Evolutionary conservation across 2,888 invertebrate genomes (phyloP).

Genomic region (Resseliella maxima): DNA sequence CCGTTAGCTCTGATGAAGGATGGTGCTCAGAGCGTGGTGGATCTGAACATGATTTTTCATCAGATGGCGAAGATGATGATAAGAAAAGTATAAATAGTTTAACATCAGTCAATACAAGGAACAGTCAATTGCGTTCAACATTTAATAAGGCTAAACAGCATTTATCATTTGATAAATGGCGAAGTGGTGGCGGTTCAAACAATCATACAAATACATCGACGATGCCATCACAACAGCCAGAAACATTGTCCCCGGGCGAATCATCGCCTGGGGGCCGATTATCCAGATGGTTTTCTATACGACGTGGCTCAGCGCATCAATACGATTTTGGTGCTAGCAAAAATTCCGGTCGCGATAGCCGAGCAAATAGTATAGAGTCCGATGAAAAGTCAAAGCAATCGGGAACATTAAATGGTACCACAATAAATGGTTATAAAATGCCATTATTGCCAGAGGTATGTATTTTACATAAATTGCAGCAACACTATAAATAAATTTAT

Average conservation of each 20-base stretch:
- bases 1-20: slow-evolving; percentile 72
- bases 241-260: slow-evolving; percentile 73
- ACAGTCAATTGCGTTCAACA: slow-evolving; percentile 82
- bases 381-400: slow-evolving; percentile 56
- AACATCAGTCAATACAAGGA: slow-evolving; percentile 70
- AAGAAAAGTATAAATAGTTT: slow-evolving; percentile 64
- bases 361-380: slow-evolving; percentile 62
- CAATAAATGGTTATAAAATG: slow-evolving; percentile 72
- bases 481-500: neutral
- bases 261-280: slow-evolving; percentile 79
- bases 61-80: slow-evolving; percentile 74
- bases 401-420: slow-evolving; percentile 27
- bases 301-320: slow-evolving; percentile 84
- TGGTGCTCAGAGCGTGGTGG: slow-evolving; percentile 70
- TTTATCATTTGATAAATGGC: slow-evolving; percentile 80
- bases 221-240: slow-evolving; percentile 62
- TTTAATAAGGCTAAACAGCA: slow-evolving; percentile 84
- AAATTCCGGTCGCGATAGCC: slow-evolving; percentile 59
- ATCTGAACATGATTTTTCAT: slow-evolving; percentile 71
- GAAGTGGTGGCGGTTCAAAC: slow-evolving; percentile 63
- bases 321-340: slow-evolving; percentile 74
- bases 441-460: slow-evolving; percentile 83
- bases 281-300: slow-evolving; percentile 89
- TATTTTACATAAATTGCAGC: slow-evolving; percentile 55
- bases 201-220: slow-evolving; percentile 24